Evolutionary conservation across 2,888 invertebrate genomes (phyloP), one percentile per base, ranked within the genome.

Genomic region (Spisula solida): DNA sequence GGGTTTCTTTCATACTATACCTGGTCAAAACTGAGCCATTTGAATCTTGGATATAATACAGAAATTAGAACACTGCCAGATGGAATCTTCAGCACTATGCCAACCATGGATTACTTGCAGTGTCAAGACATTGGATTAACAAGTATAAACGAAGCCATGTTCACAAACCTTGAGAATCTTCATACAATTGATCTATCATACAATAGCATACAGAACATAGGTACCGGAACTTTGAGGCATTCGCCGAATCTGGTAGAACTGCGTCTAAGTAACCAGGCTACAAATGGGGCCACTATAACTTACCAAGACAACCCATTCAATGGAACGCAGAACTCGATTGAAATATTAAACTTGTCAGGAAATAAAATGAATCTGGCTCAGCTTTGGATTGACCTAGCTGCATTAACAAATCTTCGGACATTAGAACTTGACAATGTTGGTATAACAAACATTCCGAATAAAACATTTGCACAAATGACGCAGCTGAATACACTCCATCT

Each of bases 241-340:
- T 88, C 89, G 14, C 90, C 91, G n/a, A 78, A 79, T 18, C 96
- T 94, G 95, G 96, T 90, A 95, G 96, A 93, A 31, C 85, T 94
- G 12, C 89, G 93, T 47, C 70, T 94, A 10, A 80, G 92, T 31
- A 87, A 90, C 1, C 92, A 94, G 81, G 31, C 81, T 16, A 88
- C 51, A 66, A 51, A 25, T 55, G 41, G 82, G 41, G 5, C 29
- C n/a, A 75, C 60, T 25, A 85, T 92, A 31, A 66, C 34, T 1
- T 81, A 91, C 41, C 55, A 79, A 25, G 66, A 51, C 12, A 87
- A 89, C 56, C 82, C 87, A n/a, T 92, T 91, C 56, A 48, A 34
- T 25, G 96, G 96, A 5, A 93, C 96, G 78, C 95, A 96, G 95
- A 91, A 94, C 31, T 95, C 95, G 29, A 92, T 97, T 66, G 95